A percentile compares a stretch with the other conserved stretches of the same genome.
Conservation (phyloP, 2,888 invertebrate species). For the Leptinotarsa juncta region DNA sequence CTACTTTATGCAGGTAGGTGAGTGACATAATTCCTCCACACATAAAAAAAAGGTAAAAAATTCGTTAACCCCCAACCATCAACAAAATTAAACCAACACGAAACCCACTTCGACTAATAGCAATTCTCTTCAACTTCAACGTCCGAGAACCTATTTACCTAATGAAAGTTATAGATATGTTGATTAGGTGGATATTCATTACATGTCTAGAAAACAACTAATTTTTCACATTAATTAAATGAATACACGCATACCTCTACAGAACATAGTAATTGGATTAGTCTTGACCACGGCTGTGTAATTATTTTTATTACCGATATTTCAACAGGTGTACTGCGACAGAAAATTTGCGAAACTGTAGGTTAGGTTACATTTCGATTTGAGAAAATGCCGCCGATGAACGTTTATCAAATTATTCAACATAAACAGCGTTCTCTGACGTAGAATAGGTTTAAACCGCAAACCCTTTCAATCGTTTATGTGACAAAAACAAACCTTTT, state of each 20-base stretch:
- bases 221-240: neutral
- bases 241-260: neutral
- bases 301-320: neutral
- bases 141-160: neutral
- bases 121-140: neutral
- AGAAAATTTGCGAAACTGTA: neutral
- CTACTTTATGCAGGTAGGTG: no score
- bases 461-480: no score
- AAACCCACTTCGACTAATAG: neutral
- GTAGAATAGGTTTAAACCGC: no score
- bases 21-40: no score
- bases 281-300: neutral
- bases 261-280: neutral
- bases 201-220: neutral
- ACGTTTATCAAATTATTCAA: no score
- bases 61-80: no score
- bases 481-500: slow-evolving; percentile 28
- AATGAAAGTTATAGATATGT: neutral
- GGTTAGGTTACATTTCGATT: slow-evolving; percentile 1
- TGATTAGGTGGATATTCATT: slow-evolving; percentile 3
- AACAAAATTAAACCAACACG: neutral
- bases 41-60: no score
- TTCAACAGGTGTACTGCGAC: slow-evolving; percentile 8
- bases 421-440: no score
- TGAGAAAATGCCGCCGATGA: neutral